Evolutionary conservation across 2,113 vertebrate genomes (phyloP).

Genomic region (Pelusios castaneus): DNA sequence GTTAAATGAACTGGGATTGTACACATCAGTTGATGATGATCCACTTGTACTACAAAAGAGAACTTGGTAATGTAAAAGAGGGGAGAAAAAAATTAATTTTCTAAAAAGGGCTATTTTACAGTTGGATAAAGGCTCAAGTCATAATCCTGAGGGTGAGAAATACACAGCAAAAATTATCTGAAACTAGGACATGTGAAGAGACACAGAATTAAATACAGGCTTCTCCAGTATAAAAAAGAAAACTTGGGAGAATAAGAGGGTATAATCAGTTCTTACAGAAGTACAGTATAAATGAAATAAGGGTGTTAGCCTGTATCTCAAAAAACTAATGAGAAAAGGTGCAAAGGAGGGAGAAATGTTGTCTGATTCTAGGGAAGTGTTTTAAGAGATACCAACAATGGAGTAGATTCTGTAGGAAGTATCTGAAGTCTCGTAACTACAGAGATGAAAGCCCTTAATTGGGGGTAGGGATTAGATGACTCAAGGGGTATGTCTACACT

Average conservation of each 20-base stretch:
- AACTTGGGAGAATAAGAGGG: background rate
- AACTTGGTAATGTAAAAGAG: background rate
- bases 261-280: background rate
- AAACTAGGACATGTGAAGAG: background rate
- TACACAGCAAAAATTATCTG: background rate
- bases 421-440: background rate
- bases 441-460: slow-evolving; percentile 10
- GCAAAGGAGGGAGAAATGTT: background rate
- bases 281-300: background rate
- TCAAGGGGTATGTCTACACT: too few relatives aligned
- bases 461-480: slow-evolving; percentile 33
- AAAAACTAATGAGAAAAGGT: background rate
- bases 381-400: background rate
- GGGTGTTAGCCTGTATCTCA: background rate
- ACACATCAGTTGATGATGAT: background rate
- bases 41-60: background rate
- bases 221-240: background rate
- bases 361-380: background rate
- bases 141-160: background rate
- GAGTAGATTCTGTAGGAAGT: background rate
- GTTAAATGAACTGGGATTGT: background rate
- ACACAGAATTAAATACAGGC: background rate
- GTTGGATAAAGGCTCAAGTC: background rate
- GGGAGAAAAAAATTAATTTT: background rate
- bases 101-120: background rate